phyloP scores from a whole-genome alignment of 1,140 invertebrate genomes.

The Drosophila ambigua region DNA sequence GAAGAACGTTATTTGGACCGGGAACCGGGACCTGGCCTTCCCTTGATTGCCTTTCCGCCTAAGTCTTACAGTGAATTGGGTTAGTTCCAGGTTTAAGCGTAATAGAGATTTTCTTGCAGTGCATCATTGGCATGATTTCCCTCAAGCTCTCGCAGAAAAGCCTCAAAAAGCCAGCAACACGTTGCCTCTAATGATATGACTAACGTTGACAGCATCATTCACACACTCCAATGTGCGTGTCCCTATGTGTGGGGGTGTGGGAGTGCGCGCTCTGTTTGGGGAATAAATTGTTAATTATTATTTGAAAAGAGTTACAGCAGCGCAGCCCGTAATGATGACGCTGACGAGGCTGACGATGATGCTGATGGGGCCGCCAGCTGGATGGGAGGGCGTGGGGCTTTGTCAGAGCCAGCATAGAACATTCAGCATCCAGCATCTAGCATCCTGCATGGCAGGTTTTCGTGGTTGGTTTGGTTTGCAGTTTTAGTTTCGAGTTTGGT shows the following conservation, averaged over 20 bases:
- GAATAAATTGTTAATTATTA: slow-evolving; percentile 83
- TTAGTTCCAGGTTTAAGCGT: too few species aligned
- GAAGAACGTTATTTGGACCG: too few species aligned
- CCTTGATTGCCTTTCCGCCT: too few species aligned
- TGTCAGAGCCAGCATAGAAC: slow-evolving; percentile 39
- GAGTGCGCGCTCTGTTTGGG: slow-evolving; percentile 65
- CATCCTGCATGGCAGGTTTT: slow-evolving; percentile 53
- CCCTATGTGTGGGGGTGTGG: slow-evolving; percentile 24
- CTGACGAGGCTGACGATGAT: slow-evolving; percentile 40
- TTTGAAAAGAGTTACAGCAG: slow-evolving; percentile 81
- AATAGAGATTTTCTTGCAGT: slow-evolving; percentile 29
- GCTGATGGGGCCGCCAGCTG: slow-evolving; percentile 30
- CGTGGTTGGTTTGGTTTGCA: slow-evolving; percentile 58
- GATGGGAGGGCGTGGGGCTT: slow-evolving; percentile 50
- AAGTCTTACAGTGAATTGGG: too few species aligned
- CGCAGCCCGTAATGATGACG: slow-evolving; percentile 44
- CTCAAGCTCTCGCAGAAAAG: slow-evolving; percentile 52
- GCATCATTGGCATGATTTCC: slow-evolving; percentile 66
- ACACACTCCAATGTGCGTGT: slow-evolving; percentile 40
- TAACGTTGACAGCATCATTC: slow-evolving; percentile 77
- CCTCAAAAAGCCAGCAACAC: slow-evolving; percentile 78
- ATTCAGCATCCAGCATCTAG: slow-evolving; percentile 10
- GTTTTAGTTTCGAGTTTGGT: slow-evolving; percentile 36
- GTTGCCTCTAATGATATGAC: slow-evolving; percentile 82
- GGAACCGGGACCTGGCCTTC: too few species aligned